Evolutionary conservation across 2,888 invertebrate genomes (phyloP).

Genomic region (Dryobota labecula): DNA sequence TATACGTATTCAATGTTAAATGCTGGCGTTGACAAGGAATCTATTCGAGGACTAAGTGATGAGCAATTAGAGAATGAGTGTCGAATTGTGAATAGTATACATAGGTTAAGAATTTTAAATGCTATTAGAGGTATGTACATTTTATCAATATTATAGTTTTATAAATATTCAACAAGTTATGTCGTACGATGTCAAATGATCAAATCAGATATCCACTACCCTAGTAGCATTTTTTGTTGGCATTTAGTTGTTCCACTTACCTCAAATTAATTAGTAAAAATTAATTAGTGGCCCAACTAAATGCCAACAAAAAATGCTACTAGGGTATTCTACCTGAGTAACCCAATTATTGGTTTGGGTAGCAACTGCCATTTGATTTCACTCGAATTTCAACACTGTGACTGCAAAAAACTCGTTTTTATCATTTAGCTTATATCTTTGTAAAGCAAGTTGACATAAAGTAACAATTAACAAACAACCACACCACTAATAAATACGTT

Average conservation of each 20-base stretch:
- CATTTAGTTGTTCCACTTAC: too few species aligned
- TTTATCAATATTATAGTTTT: background rate
- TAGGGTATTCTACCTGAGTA: background rate
- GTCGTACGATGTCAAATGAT: background rate
- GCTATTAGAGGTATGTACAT: conserved; percentile 92
- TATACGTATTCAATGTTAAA: conserved; percentile 99
- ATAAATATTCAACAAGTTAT: background rate
- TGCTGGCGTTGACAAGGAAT: conserved; percentile 97
- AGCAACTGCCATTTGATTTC: background rate
- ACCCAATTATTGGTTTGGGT: background rate
- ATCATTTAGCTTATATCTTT: background rate
- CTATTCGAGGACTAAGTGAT: conserved; percentile 96
- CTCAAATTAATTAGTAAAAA: too few species aligned
- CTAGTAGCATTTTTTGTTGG: too few species aligned
- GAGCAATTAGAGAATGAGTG: conserved; percentile 98
- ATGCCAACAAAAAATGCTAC: too few species aligned
- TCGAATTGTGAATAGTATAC: conserved; percentile 98
- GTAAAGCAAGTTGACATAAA: background rate
- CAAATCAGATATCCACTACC: background rate
- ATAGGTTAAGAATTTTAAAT: conserved; percentile 96
- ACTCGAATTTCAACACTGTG: background rate
- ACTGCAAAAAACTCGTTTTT: background rate
- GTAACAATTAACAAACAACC: background rate
- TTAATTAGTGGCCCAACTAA: too few species aligned
- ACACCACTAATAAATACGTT: background rate